Evolutionary conservation across 2,113 vertebrate genomes (phyloP).

Genomic region (Ciconia stormi): DNA sequence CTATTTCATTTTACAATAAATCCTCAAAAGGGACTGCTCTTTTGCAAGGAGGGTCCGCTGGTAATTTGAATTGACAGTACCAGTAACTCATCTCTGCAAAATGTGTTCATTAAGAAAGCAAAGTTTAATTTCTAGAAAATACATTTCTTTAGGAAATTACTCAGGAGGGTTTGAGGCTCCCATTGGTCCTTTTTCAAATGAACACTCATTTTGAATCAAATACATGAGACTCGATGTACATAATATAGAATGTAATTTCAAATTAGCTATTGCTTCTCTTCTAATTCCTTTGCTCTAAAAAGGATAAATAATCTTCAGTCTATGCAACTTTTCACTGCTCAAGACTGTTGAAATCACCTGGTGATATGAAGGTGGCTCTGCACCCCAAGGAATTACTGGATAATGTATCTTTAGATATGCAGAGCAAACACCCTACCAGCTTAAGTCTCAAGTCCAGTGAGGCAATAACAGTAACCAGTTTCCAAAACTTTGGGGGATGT

Average conservation of each 20-base stretch:
- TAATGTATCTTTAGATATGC: not conserved
- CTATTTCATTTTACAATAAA: not conserved
- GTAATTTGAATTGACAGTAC: slow-evolving; percentile 28
- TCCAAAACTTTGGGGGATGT: not conserved
- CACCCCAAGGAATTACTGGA: not conserved
- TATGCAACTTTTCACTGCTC: not conserved
- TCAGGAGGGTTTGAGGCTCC: not conserved
- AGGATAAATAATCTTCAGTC: not conserved
- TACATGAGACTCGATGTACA: not conserved
- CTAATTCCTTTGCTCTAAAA: not conserved
- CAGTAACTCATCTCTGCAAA: slow-evolving; percentile 14
- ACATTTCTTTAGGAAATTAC: slow-evolving; percentile 39
- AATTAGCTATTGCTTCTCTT: not conserved
- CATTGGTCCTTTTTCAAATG: slow-evolving; percentile 37
- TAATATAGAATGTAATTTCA: not conserved
- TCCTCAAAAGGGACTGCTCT: slow-evolving; percentile 3
- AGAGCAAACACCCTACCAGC: not conserved
- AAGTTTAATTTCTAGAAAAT: slow-evolving; percentile 57
- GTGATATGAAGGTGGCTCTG: not conserved
- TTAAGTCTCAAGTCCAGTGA: not conserved
- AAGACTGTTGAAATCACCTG: not conserved
- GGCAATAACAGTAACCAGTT: not conserved
- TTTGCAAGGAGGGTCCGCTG: not conserved
- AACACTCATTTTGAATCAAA: slow-evolving; percentile 29
- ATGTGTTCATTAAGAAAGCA: slow-evolving; percentile 25